Evolutionary conservation across 2,888 invertebrate species (phyloP), one percentile per base, ranked within the genome.

Genomic region (Odontothrips loti): DNA sequence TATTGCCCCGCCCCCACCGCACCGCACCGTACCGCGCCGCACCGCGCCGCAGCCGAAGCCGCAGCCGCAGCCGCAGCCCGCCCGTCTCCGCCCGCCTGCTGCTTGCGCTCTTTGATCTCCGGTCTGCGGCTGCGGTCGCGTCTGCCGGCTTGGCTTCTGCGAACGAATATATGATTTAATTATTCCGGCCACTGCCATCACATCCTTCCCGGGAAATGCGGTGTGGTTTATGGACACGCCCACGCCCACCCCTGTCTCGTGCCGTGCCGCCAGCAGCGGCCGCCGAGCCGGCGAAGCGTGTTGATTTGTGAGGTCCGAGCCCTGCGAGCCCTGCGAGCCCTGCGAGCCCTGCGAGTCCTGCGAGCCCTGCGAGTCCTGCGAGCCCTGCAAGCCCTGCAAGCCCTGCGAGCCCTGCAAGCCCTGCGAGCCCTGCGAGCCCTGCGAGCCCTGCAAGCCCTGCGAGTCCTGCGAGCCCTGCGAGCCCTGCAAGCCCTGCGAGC

Each of bases 231-330:
- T 58, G 17, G 58, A 58, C 6, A 17, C 51, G 51, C n/a, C 51
- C 51, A 58, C 58, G 58, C 58, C 58, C 58, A 4, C 20, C 58
- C 58, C 20, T 11, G 58, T 6, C 58, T 15, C 51, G 23, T 8
- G 23, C 68, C 6, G 23, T 23, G 68, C 68, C 68, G 68, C 68
- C 68, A 10, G n/a, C 20, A 58, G 58, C 58, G 6, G 58, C 58
- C 15, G n/a, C 58, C 58, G 3, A 43, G 34, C 34, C n/a, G n/a
- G n/a, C n/a, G n/a, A n/a, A 43, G 34, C 34, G 58, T 20, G 68
- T 75, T 75, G 68, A 75, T 75, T 75, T 75, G 68, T 75, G 68
- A 10, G 68, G 68, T 23, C 68, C 27, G 27, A 8, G 23, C 58
- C 58, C 20, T 58, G 34, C 58, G 58, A 17, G 58, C 58, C 58